Evolutionary conservation across 2,888 invertebrate genomes (phyloP), one percentile per base, ranked within the genome.

Genomic region (Autographa pulchrina): DNA sequence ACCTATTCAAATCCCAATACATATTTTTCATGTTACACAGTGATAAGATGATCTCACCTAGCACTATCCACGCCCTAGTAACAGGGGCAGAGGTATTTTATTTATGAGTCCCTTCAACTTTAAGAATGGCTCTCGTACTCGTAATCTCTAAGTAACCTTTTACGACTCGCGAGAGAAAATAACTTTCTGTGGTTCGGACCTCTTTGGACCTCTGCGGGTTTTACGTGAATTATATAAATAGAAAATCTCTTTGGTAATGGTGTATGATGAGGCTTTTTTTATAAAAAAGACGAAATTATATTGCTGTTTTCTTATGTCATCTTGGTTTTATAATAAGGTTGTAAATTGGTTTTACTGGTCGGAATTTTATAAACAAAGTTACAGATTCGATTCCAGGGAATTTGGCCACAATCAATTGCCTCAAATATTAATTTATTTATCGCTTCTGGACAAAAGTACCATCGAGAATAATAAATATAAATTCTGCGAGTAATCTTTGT

Each of bases 131-230:
- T 6, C 43, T 43, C 43, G 43, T 43, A 43, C 43, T 43, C 43
- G 43, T 43, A 43, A 43, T 43, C 43, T 16, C 14, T 43, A 16
- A 48, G 48, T 48, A 48, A 48, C n/a, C 48, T 48, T 48, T 48
- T 48, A 48, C 48, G 48, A 48, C 48, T n/a, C 48, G 7, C 48
- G 48, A 48, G 48, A 48, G 48, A n/a, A 48, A 48, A 48, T n/a
- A 48, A 48, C 48, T 48, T 48, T 48, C 48, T 6, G 6, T 48
- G 48, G n/a, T 16, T 48, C 6, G n/a, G 16, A 14, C 25, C 25
- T 25, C 25, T 3, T 25, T 25, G 14, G 43, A 48, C 48, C 48
- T 5, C 48, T 48, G 48, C 6, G n/a, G 48, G n/a, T 48, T n/a
- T 48, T n/a, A 48, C 16, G 5, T n/a, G 48, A 48, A 48, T 48